These are phyloP conservation scores for Crotalus tigris DNA, from an alignment of 2,113 vertebrate species.

Conservation along the genomic window DNA sequence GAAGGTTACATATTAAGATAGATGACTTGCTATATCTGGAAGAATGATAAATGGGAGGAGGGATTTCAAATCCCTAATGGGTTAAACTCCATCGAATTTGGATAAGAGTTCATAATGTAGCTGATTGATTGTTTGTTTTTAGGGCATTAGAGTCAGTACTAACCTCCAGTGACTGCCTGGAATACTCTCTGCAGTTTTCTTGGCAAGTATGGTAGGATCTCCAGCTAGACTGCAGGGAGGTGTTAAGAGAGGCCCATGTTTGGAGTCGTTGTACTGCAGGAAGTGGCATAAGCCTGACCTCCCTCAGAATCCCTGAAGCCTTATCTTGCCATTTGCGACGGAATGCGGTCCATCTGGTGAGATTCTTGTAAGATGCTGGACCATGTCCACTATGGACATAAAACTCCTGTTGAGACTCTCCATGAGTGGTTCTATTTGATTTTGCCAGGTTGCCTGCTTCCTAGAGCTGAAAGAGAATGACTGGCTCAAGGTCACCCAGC, in stretches of 20 bases:
- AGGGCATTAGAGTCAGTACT: neutral
- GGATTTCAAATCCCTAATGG: neutral
- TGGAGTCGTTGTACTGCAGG: neutral
- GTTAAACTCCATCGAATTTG: neutral
- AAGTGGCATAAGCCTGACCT: neutral
- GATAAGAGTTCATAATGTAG: neutral
- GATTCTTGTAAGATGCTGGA: neutral
- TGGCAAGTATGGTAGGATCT: neutral
- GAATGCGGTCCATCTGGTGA: neutral
- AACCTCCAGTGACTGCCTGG: neutral
- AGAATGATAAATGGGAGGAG: neutral
- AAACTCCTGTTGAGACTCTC: neutral
- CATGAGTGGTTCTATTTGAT: neutral
- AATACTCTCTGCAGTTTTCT: neutral
- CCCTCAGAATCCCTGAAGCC: neutral
- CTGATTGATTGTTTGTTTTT: neutral
- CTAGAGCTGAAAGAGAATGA: neutral
- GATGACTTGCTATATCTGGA: neutral
- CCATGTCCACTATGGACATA: neutral
- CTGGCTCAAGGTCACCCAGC: neutral
- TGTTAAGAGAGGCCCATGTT: neutral
- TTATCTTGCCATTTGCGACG: neutral
- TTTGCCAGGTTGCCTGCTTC: neutral
- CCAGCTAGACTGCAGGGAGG: neutral
- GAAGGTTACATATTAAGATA: neutral